phyloP scores from a whole-genome alignment of 2,888 invertebrate species.

The Diarsia rubi region DNA sequence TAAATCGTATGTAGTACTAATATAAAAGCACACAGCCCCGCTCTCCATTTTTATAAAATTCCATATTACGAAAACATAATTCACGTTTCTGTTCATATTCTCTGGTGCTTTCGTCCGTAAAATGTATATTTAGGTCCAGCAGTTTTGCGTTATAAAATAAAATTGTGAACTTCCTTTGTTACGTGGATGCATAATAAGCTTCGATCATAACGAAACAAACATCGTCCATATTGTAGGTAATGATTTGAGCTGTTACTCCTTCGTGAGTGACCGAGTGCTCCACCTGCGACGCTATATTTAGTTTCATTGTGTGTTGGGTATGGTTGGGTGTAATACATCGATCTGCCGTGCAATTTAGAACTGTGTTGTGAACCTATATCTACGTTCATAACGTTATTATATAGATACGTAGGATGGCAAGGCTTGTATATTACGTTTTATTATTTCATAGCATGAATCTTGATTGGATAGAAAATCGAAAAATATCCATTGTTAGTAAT shows the following conservation, averaged over 20 bases:
- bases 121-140: slow-evolving; percentile 51
- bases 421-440: slow-evolving; percentile 28
- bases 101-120: slow-evolving; percentile 45
- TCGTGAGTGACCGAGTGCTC: slow-evolving; percentile 78
- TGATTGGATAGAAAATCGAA: slow-evolving; percentile 4
- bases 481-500: neutral
- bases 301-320: slow-evolving; percentile 86
- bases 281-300: slow-evolving; percentile 87
- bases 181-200: slow-evolving; percentile 50
- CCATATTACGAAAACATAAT: slow-evolving; percentile 48
- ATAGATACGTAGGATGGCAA: slow-evolving; percentile 25
- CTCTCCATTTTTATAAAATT: slow-evolving; percentile 46
- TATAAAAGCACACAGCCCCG: slow-evolving; percentile 18
- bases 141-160: slow-evolving; percentile 52
- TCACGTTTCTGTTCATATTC: slow-evolving; percentile 47
- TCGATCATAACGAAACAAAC: slow-evolving; percentile 59
- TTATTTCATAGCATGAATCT: slow-evolving; percentile 18
- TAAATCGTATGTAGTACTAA: slow-evolving; percentile 27
- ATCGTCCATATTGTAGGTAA: slow-evolving; percentile 66
- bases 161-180: slow-evolving; percentile 59
- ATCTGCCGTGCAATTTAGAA: slow-evolving; percentile 76
- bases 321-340: slow-evolving; percentile 83
- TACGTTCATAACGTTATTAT: slow-evolving; percentile 52
- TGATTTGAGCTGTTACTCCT: slow-evolving; percentile 75
- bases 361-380: slow-evolving; percentile 60